A percentile compares a stretch with the other conserved stretches of the same genome.
These are phyloP conservation scores for Bufo bufo DNA, from an alignment of 2,113 vertebrate genomes.

Conservation along the genomic window DNA sequence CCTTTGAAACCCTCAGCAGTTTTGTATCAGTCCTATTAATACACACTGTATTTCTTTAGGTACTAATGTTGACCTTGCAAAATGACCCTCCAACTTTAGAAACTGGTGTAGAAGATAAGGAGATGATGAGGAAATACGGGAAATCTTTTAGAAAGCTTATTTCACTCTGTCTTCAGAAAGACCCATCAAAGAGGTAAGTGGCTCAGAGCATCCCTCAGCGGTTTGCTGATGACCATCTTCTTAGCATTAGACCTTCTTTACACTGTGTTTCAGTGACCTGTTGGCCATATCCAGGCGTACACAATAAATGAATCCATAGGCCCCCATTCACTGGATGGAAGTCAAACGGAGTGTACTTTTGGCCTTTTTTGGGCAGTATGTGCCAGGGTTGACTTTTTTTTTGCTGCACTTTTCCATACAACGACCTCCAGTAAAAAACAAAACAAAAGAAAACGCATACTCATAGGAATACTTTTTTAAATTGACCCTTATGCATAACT, in stretches of 20 bases:
- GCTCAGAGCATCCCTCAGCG: neutral
- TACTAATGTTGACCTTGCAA: constrained; percentile 97
- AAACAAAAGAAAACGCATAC: too few relatives aligned
- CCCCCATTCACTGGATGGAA: too few relatives aligned
- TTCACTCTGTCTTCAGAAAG: constrained; percentile 98
- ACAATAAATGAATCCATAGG: too few relatives aligned
- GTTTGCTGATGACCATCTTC: neutral
- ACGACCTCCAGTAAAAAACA: too few relatives aligned
- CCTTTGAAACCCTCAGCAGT: neutral
- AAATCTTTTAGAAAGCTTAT: constrained; percentile 99
- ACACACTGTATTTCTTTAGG: constrained; percentile 72
- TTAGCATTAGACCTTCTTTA: neutral
- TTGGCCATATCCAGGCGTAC: too few relatives aligned
- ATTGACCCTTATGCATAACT: too few relatives aligned
- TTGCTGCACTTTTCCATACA: too few relatives aligned
- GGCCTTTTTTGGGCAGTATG: too few relatives aligned
- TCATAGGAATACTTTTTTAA: too few relatives aligned
- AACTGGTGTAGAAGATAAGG: constrained; percentile 96
- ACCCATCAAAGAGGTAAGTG: constrained; percentile 94
- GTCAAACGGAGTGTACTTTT: too few relatives aligned
- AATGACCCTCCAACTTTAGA: constrained; percentile 96
- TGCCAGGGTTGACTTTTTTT: too few relatives aligned
- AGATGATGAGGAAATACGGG: constrained; percentile 95
- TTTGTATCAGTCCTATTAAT: neutral
- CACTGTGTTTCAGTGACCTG: too few relatives aligned